phyloP scores from a whole-genome alignment of 2,888 invertebrate species.

The Periphyllus acericola region DNA sequence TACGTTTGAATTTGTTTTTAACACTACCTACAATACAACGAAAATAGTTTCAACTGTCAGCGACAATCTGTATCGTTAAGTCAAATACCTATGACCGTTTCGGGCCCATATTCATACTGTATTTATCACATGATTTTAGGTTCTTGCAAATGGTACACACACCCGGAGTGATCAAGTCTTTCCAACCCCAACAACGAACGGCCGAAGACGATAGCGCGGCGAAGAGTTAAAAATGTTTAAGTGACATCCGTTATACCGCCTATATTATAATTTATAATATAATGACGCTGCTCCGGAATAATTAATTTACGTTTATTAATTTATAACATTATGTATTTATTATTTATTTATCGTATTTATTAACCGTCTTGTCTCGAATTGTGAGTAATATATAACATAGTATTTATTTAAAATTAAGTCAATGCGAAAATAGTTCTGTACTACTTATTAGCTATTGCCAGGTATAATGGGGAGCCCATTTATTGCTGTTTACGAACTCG shows the following conservation, averaged over 20 bases:
- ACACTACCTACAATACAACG: not conserved
- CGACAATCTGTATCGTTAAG: not conserved
- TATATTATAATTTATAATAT: not conserved
- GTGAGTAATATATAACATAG: not conserved
- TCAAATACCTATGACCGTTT: not conserved
- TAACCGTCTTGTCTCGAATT: not conserved
- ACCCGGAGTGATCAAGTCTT: constrained; percentile 64
- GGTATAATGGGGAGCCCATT: not conserved
- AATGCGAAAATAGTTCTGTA: not conserved
- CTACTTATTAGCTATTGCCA: not conserved
- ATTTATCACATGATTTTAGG: constrained; percentile 43
- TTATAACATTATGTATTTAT: not conserved
- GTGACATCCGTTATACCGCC: too few relatives aligned
- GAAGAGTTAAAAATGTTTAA: constrained; percentile 3
- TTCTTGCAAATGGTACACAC: constrained; percentile 64
- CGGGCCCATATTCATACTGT: too few relatives aligned
- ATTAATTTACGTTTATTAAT: not conserved
- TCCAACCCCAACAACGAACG: constrained; percentile 60
- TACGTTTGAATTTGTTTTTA: not conserved
- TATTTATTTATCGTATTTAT: not conserved
- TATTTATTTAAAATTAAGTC: not conserved
- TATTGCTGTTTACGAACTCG: not conserved
- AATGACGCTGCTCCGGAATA: not conserved
- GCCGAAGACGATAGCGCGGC: not conserved
- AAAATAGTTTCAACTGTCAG: not conserved